These are phyloP conservation scores for Carettochelys insculpta DNA, from an alignment of 2,113 vertebrate species.

Conservation along the genomic window DNA sequence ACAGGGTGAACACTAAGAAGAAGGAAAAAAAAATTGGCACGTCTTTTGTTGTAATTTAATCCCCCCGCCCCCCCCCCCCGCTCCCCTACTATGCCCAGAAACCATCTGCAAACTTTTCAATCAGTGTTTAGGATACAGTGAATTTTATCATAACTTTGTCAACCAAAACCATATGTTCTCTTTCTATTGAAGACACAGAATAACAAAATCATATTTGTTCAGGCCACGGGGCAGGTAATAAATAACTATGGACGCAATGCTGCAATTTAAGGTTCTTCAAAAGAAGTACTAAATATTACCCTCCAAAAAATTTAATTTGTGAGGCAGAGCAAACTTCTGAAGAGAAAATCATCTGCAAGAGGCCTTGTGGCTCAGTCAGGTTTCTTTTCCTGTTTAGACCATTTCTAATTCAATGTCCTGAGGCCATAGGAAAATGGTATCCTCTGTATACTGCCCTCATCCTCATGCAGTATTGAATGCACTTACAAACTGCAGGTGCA, in stretches of 20 bases:
- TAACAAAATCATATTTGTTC: conserved; percentile 83
- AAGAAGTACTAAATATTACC: conserved; percentile 64
- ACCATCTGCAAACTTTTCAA: conserved; percentile 82
- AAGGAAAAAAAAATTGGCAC: conserved; percentile 71
- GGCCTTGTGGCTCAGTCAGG: conserved; percentile 49
- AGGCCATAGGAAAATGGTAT: conserved; percentile 54
- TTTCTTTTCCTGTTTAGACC: conserved; percentile 46
- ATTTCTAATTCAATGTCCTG: conserved; percentile 39
- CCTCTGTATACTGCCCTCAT: neutral
- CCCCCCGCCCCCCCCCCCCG: too few species aligned
- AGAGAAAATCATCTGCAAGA: conserved; percentile 74
- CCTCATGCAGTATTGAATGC: neutral
- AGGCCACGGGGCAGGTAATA: conserved; percentile 79
- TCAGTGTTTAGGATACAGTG: conserved; percentile 81
- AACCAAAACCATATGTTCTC: conserved; percentile 82
- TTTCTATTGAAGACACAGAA: conserved; percentile 76
- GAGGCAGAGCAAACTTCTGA: conserved; percentile 72
- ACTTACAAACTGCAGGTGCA: neutral
- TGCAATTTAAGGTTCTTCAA: conserved; percentile 56
- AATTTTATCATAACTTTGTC: conserved; percentile 84
- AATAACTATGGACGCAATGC: conserved; percentile 74
- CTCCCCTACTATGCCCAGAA: conserved; percentile 62
- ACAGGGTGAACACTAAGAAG: conserved; percentile 70
- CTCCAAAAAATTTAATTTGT: conserved; percentile 77
- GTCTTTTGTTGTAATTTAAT: conserved; percentile 79